phyloP scores from a whole-genome alignment of 2,888 invertebrate species.

The Proisotoma minuta region DNA sequence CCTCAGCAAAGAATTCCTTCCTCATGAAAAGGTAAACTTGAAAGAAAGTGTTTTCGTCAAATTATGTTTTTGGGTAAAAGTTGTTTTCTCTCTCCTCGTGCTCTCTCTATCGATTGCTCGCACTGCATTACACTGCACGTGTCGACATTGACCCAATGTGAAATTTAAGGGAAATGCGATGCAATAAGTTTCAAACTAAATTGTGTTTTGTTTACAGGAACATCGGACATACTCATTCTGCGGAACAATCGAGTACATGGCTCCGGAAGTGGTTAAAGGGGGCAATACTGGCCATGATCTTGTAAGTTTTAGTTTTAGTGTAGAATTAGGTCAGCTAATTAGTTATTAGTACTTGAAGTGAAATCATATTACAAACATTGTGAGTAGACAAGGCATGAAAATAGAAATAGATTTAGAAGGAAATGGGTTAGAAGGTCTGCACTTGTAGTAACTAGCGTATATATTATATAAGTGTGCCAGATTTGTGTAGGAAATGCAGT shows the following conservation, averaged over 20 bases:
- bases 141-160: constrained; percentile 1
- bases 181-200: neutral
- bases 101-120: neutral
- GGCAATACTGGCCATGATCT: constrained; percentile 89
- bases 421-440: constrained; percentile 8
- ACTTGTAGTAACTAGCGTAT: no score
- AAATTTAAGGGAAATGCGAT: no score
- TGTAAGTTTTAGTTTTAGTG: constrained; percentile 60
- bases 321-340: neutral
- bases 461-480: no score
- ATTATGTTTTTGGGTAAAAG: no score
- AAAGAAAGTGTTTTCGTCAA: neutral
- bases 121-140: neutral
- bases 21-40: constrained; percentile 58
- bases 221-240: constrained; percentile 93
- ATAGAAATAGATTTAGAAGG: neutral
- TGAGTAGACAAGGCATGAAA: no score
- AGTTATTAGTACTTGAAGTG: no score
- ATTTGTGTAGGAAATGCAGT: no score
- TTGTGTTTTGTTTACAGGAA: constrained; percentile 53
- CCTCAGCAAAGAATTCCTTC: constrained; percentile 86
- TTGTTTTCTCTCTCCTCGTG: neutral
- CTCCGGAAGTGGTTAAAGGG: constrained; percentile 74
- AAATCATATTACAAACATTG: neutral
- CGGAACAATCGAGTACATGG: constrained; percentile 98